phyloP scores from a whole-genome alignment of 2,797 vertebrate genomes.

The Helarctos malayanus region DNA sequence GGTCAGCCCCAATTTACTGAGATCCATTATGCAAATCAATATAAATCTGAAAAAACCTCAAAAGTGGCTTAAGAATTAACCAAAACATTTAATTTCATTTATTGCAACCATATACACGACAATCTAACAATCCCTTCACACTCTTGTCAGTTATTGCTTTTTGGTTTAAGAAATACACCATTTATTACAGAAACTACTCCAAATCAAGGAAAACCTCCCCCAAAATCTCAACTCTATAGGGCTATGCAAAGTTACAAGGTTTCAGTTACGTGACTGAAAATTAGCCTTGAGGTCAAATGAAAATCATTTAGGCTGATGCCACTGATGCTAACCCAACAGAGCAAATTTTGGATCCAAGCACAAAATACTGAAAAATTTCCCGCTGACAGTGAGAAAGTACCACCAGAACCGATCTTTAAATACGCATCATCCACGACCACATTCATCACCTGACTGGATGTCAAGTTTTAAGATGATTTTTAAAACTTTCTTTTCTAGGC shows the following conservation, averaged over 20 bases:
- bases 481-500: not conserved
- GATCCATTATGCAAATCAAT: not conserved
- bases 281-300: not conserved
- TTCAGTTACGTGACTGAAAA: conserved; percentile 20
- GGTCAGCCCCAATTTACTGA: not conserved
- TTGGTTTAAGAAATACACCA: conserved; percentile 10
- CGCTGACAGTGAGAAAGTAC: conserved; percentile 50
- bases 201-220: not conserved
- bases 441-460: not conserved
- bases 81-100: conserved; percentile 49
- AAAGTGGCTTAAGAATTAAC: conserved; percentile 29
- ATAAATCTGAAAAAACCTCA: conserved; percentile 7
- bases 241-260: not conserved
- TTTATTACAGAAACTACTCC: not conserved
- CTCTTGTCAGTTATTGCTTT: not conserved
- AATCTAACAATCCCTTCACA: conserved; percentile 2
- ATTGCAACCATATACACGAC: not conserved
- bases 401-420: not conserved
- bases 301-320: not conserved
- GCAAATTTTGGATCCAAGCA: not conserved
- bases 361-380: conserved; percentile 55
- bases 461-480: not conserved
- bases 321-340: not conserved
- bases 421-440: not conserved
- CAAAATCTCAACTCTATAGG: not conserved